Conservation (phyloP, 2,888 invertebrate species). For the Odontomyia ornata region DNA sequence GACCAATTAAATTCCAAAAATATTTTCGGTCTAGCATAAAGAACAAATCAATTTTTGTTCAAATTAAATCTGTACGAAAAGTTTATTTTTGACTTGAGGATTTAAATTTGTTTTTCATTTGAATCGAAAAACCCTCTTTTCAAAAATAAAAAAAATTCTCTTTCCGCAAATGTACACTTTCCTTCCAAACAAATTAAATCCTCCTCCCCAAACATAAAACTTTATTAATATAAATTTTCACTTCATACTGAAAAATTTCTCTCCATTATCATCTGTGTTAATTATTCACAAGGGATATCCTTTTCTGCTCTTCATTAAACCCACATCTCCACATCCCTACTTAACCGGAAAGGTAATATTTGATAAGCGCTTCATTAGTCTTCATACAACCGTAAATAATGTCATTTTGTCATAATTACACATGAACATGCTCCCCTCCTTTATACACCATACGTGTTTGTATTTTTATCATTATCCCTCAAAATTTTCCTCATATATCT, state of each 20-base stretch:
- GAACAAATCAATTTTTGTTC: too few species aligned
- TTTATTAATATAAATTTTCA: not conserved
- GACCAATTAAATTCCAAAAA: too few species aligned
- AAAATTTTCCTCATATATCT: not conserved
- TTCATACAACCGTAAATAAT: conserved; percentile 19
- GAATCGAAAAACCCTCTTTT: too few species aligned
- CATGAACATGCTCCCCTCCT: not conserved
- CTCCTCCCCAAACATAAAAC: too few species aligned
- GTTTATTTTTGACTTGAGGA: too few species aligned
- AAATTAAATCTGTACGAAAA: too few species aligned
- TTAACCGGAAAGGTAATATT: not conserved
- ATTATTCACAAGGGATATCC: not conserved
- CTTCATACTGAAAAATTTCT: not conserved
- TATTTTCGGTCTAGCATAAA: too few species aligned
- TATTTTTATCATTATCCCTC: not conserved
- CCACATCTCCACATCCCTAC: not conserved
- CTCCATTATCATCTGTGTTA: not conserved
- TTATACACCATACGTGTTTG: not conserved
- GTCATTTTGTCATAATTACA: conserved; percentile 13
- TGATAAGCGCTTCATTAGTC: not conserved
- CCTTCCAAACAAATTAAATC: too few species aligned
- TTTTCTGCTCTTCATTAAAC: too few species aligned
- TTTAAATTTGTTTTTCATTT: too few species aligned
- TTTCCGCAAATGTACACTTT: too few species aligned
- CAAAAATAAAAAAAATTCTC: too few species aligned